phyloP scores from a whole-genome alignment of 1,140 invertebrate species.

The Caerostris extrusa region DNA sequence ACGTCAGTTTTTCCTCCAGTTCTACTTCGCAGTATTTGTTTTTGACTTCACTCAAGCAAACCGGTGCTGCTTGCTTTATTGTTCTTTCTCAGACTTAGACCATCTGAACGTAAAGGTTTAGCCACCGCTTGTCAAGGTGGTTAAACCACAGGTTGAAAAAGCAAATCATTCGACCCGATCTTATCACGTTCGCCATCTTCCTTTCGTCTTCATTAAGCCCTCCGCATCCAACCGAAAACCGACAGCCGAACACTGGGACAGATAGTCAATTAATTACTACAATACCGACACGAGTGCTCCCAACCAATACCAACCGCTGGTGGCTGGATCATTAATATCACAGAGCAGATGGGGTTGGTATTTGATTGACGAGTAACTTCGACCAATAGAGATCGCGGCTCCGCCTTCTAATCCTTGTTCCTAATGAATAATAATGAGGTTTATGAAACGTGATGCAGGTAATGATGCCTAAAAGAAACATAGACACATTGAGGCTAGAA shows the following conservation, averaged over 20 bases:
- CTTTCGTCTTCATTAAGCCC: slow-evolving; percentile 62
- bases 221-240: slow-evolving; percentile 48
- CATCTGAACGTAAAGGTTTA: neutral
- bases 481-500: slow-evolving; percentile 28
- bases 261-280: slow-evolving; percentile 63
- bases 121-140: neutral
- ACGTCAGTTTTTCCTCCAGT: neutral
- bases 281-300: slow-evolving; percentile 39
- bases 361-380: slow-evolving; percentile 65
- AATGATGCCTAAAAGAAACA: neutral
- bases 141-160: slow-evolving; percentile 2
- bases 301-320: slow-evolving; percentile 47
- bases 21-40: neutral
- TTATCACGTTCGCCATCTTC: slow-evolving; percentile 17
- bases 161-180: slow-evolving; percentile 28
- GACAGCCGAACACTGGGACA: slow-evolving; percentile 39
- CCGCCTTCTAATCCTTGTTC: slow-evolving; percentile 66
- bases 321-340: slow-evolving; percentile 66
- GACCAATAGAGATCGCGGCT: slow-evolving; percentile 62
- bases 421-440: slow-evolving; percentile 74
- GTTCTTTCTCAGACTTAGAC: slow-evolving; percentile 12
- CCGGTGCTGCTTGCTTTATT: neutral
- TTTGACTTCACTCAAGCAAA: neutral
- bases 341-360: slow-evolving; percentile 66
- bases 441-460: slow-evolving; percentile 67